Conservation (phyloP, 1,140 invertebrate genomes). For the Conopomorpha cramerella region DNA sequence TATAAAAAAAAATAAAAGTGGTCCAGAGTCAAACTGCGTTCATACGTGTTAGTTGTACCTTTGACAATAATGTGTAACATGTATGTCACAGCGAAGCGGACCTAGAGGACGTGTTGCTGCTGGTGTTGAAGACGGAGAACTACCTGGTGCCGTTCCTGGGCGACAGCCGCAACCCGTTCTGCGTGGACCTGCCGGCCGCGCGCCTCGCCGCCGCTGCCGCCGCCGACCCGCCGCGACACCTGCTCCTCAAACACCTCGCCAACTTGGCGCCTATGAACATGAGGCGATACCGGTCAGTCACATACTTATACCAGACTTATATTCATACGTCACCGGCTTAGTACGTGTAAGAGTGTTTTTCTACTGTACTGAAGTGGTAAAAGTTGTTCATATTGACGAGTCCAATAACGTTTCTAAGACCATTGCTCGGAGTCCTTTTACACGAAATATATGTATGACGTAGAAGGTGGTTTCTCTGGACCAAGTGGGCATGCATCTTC, state of each 20-base stretch:
- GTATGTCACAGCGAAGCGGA: conserved; percentile 55
- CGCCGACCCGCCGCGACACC: conserved; percentile 21
- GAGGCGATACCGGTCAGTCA: conserved; percentile 24
- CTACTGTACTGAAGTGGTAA: too few species aligned
- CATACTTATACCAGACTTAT: not conserved
- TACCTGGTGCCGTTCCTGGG: conserved; percentile 40
- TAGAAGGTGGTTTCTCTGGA: too few species aligned
- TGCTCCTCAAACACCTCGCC: conserved; percentile 35
- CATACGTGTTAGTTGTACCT: too few species aligned
- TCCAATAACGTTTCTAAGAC: too few species aligned
- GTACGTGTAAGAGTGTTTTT: too few species aligned
- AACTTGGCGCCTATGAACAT: conserved; percentile 32
- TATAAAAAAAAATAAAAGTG: too few species aligned
- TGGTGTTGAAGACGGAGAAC: conserved; percentile 34
- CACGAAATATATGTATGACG: too few species aligned
- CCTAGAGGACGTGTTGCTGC: conserved; percentile 43
- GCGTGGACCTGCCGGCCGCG: conserved; percentile 43
- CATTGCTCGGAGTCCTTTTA: too few species aligned
- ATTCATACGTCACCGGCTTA: not conserved
- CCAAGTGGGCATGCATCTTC: too few species aligned
- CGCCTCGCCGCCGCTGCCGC: conserved; percentile 11
- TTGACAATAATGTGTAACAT: too few species aligned
- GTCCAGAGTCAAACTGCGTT: too few species aligned
- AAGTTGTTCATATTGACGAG: too few species aligned
- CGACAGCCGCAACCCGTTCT: conserved; percentile 31